These are phyloP conservation scores for Cecidostiba fungosa DNA, from an alignment of 2,888 invertebrate genomes.

Conservation along the genomic window DNA sequence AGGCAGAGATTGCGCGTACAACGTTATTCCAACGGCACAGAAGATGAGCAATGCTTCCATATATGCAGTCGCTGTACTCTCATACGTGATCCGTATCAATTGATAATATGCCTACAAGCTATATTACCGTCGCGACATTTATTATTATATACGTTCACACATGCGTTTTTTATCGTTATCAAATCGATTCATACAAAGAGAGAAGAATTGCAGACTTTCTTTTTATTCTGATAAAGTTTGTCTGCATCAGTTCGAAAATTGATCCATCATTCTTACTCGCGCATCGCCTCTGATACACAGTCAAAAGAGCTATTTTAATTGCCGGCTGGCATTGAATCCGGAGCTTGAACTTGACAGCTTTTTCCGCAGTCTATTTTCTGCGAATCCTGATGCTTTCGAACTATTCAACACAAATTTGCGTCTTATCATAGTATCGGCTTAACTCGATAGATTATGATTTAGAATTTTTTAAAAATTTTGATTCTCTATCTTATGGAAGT, in stretches of 20 bases:
- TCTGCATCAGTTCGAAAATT: too few species aligned
- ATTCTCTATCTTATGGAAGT: too few species aligned
- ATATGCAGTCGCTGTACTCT: not conserved
- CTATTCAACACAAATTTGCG: not conserved
- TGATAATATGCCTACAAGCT: not conserved
- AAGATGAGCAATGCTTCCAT: constrained; percentile 51
- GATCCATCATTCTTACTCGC: not conserved
- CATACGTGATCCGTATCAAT: not conserved
- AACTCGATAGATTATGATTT: too few species aligned
- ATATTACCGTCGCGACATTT: not conserved
- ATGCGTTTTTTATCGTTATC: too few species aligned
- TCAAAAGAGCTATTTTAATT: not conserved
- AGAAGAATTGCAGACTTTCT: too few species aligned
- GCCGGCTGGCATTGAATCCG: not conserved
- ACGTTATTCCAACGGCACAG: constrained; percentile 9
- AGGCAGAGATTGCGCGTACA: constrained; percentile 21
- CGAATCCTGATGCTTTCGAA: not conserved
- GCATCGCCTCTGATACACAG: not conserved
- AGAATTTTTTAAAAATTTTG: too few species aligned
- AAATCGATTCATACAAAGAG: too few species aligned
- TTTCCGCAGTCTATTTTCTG: not conserved
- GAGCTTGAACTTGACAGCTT: not conserved
- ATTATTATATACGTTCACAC: not conserved
- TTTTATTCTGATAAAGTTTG: too few species aligned
- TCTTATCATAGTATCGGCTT: too few species aligned